A percentile compares a stretch with the other conserved stretches of the same genome.
Conservation (phyloP, 30 jellyfish, hydroid and myxozoan species). For the Chironex yamaguchii region DNA sequence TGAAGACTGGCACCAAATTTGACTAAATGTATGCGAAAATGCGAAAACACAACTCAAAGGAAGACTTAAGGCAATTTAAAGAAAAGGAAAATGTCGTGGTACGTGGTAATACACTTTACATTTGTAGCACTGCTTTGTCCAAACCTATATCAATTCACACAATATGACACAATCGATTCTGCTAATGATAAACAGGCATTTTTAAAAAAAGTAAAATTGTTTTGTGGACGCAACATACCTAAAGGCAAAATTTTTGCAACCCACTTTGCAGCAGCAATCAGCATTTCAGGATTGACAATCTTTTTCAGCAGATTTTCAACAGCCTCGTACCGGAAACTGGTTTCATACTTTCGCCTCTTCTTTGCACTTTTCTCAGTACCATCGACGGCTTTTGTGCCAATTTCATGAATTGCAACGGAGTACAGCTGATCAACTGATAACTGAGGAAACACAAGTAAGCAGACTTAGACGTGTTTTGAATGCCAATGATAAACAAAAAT, state of each 20-base stretch:
- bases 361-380: conserved; percentile 3
- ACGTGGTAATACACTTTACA: no score
- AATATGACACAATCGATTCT: no score
- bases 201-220: no score
- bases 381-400: conserved; percentile 57
- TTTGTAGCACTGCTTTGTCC: no score
- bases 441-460: conserved; percentile 17
- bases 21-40: no score
- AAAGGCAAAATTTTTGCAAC: conserved; percentile 87
- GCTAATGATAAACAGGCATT: no score
- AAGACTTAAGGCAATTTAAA: no score
- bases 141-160: no score
- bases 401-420: conserved; percentile 81
- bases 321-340: conserved; percentile 55
- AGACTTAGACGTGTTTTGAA: neutral
- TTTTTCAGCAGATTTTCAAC: conserved; percentile 73
- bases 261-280: conserved; percentile 92
- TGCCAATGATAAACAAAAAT: no score
- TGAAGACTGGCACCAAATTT: no score
- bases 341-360: neutral
- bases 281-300: conserved; percentile 65
- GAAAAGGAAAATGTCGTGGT: no score
- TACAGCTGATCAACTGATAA: conserved; percentile 75
- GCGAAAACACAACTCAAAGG: no score
- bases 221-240: conserved; percentile 50